Conservation (phyloP, 2,113 vertebrate species). For the Paedocypris sp. region DNA sequence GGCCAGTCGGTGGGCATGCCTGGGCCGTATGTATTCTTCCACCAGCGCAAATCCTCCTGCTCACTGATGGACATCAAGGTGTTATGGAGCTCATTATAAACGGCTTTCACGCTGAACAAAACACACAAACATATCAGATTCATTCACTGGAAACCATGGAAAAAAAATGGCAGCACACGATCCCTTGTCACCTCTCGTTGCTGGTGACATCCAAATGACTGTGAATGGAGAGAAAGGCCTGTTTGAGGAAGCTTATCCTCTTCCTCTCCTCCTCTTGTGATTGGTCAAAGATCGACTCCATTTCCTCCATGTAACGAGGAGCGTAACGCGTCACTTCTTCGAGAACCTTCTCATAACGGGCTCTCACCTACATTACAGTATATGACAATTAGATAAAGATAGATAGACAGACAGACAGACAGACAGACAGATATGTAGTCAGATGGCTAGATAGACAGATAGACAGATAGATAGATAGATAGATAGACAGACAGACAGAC, state of each 20-base stretch:
- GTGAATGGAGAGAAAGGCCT: conserved; percentile 67
- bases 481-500: neutral
- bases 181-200: conserved; percentile 56
- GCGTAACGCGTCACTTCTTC: conserved; percentile 71
- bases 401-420: too few relatives aligned
- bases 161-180: neutral
- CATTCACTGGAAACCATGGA: too few relatives aligned
- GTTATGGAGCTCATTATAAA: conserved; percentile 58
- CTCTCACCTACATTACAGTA: conserved; percentile 49
- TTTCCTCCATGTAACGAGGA: conserved; percentile 77
- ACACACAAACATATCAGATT: too few relatives aligned
- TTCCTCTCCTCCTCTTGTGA: conserved; percentile 69
- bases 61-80: conserved; percentile 58
- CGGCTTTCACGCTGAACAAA: conserved; percentile 43
- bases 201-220: conserved; percentile 67
- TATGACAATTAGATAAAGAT: too few relatives aligned
- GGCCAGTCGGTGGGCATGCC: conserved; percentile 77
- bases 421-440: neutral
- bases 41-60: conserved; percentile 71
- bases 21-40: conserved; percentile 67
- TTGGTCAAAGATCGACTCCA: conserved; percentile 74
- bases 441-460: neutral
- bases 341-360: conserved; percentile 67
- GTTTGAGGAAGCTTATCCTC: conserved; percentile 69
- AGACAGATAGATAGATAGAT: too few relatives aligned